Percentiles rank a stretch among this genome's conserved stretches.
Conservation (phyloP, 2,888 invertebrate genomes). For the Bursaphelenchus okinawaensis region DNA sequence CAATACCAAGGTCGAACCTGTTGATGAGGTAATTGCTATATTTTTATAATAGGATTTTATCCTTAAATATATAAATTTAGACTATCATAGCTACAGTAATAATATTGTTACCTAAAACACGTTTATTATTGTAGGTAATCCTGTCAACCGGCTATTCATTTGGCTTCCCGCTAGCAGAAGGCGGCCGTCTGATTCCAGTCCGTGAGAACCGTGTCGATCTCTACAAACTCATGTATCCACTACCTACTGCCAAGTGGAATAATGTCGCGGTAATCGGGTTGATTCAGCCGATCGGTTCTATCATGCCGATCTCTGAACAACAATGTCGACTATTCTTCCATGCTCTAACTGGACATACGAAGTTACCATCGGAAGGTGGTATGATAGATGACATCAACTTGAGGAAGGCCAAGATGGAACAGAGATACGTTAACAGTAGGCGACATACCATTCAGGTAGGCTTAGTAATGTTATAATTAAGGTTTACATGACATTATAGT, state of each 20-base stretch:
- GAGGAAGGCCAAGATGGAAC: conserved; percentile 46
- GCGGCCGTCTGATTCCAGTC: conserved; percentile 45
- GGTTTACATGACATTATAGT: conserved; percentile 3
- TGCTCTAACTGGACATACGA: conserved; percentile 26
- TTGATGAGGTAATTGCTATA: conserved; percentile 34
- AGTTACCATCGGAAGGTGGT: conserved; percentile 25
- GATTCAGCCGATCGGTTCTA: conserved; percentile 61
- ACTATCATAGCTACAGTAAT: not conserved
- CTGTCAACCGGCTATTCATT: conserved; percentile 61
- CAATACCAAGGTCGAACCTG: conserved; percentile 36
- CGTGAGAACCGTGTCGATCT: conserved; percentile 50
- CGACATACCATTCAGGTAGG: conserved; percentile 59
- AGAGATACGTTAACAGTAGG: conserved; percentile 34
- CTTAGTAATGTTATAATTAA: no score
- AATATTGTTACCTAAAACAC: no score
- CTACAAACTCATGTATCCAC: conserved; percentile 58
- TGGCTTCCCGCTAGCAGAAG: conserved; percentile 57
- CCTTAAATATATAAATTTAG: not conserved
- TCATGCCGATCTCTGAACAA: conserved; percentile 62
- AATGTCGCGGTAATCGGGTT: conserved; percentile 61
- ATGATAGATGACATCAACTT: conserved; percentile 58
- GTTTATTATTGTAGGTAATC: conserved; percentile 47
- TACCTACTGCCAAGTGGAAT: conserved; percentile 44
- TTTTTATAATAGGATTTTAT: not conserved
- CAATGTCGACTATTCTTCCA: conserved; percentile 60